Percentiles rank a stretch among this genome's conserved stretches.
Evolutionary conservation across 2,888 invertebrate species (phyloP).

Genomic region (Lasioglossum vierecki): DNA sequence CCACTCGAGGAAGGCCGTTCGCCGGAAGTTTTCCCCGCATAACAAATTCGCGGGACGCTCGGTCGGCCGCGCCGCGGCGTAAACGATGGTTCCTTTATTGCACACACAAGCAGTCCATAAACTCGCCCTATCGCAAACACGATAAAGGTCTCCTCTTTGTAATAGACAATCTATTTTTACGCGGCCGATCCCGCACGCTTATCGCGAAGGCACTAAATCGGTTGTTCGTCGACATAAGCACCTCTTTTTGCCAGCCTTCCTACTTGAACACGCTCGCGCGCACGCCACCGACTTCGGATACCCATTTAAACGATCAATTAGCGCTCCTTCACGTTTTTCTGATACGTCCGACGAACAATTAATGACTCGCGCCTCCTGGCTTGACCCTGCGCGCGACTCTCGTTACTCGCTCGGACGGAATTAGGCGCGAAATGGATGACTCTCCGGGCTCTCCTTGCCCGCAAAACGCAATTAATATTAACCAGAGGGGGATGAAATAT

Average conservation of each 20-base stretch:
- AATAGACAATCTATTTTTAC: conserved; percentile 67
- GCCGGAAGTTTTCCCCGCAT: conserved; percentile 46
- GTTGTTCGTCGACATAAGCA: conserved; percentile 59
- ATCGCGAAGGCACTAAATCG: conserved; percentile 70
- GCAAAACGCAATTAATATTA: neutral
- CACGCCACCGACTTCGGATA: conserved; percentile 5
- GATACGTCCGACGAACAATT: conserved; percentile 42
- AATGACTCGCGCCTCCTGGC: conserved; percentile 44
- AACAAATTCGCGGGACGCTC: conserved; percentile 41
- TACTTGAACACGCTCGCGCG: neutral
- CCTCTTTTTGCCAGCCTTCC: conserved; percentile 29
- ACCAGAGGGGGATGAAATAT: neutral
- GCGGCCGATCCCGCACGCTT: conserved; percentile 60
- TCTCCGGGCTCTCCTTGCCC: neutral
- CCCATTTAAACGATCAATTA: conserved; percentile 57
- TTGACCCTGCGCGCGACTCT: conserved; percentile 27
- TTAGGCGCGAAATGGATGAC: conserved; percentile 14
- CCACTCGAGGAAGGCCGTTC: conserved; percentile 35
- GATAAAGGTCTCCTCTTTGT: conserved; percentile 68
- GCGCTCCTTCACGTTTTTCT: conserved; percentile 40
- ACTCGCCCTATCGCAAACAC: conserved; percentile 65
- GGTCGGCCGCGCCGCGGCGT: conserved; percentile 22
- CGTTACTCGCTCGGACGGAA: conserved; percentile 26
- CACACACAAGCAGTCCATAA: conserved; percentile 66
- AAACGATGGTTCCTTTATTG: conserved; percentile 68